Conservation (phyloP, 2,797 vertebrate species). For the Channa striata region DNA sequence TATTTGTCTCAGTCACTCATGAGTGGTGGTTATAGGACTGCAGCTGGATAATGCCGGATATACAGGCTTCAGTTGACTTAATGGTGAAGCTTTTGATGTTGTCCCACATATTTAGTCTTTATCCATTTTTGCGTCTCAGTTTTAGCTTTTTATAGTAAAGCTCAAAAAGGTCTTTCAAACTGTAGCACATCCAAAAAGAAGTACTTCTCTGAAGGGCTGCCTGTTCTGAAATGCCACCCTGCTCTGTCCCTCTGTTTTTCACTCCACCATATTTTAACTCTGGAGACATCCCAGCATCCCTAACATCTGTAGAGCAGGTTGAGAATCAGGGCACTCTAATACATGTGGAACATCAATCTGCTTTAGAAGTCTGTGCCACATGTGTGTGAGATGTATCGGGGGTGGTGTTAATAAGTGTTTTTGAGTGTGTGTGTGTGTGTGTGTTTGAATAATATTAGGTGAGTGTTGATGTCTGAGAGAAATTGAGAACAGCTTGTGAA, state of each 20-base stretch:
- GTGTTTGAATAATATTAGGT: slow-evolving; percentile 19
- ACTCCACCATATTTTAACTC: slow-evolving; percentile 9
- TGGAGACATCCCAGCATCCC: slow-evolving; percentile 29
- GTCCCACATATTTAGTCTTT: slow-evolving; percentile 48
- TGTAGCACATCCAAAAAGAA: slow-evolving; percentile 36
- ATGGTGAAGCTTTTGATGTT: slow-evolving; percentile 46
- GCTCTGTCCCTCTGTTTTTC: slow-evolving; percentile 17
- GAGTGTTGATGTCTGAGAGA: slow-evolving; percentile 9
- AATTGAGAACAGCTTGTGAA: slow-evolving; percentile 3
- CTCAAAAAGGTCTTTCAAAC: slow-evolving; percentile 66
- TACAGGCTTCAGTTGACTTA: slow-evolving; percentile 23
- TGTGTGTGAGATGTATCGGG: slow-evolving; percentile 58
- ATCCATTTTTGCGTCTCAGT: slow-evolving; percentile 36
- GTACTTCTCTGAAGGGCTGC: slow-evolving; percentile 17
- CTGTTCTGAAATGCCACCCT: slow-evolving; percentile 33
- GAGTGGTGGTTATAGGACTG: slow-evolving; percentile 1
- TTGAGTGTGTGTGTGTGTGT: slow-evolving; percentile 30
- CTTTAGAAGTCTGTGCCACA: slow-evolving; percentile 61
- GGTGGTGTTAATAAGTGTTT: slow-evolving; percentile 32
- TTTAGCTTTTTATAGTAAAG: slow-evolving; percentile 55
- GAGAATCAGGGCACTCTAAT: slow-evolving; percentile 44
- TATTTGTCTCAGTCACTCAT: neutral
- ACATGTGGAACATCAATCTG: slow-evolving; percentile 71
- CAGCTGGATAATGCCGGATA: slow-evolving; percentile 8
- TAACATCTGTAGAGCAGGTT: slow-evolving; percentile 80